phyloP scores from a whole-genome alignment of 2,113 vertebrate species.

The Polypterus bichir region DNA sequence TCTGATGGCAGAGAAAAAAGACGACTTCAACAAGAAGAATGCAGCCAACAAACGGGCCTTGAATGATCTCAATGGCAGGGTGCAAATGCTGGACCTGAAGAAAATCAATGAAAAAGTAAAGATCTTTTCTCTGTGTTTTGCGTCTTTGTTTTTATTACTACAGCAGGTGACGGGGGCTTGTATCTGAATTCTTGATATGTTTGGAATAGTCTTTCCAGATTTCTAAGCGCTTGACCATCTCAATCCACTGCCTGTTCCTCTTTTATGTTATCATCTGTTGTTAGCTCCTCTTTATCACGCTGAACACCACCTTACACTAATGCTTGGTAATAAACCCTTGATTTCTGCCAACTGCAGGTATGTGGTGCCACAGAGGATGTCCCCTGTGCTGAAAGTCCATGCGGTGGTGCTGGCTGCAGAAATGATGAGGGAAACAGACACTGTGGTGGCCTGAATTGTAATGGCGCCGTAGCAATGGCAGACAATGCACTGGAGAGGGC shows the following conservation, averaged over 20 bases:
- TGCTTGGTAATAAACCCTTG: too few relatives aligned
- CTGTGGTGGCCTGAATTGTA: conserved; percentile 83
- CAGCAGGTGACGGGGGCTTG: too few relatives aligned
- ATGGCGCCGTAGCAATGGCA: conserved; percentile 64
- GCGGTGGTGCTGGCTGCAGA: conserved; percentile 78
- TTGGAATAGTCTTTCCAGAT: too few relatives aligned
- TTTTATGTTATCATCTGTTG: not conserved
- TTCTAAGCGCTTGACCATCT: not conserved
- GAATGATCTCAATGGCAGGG: conserved; percentile 46
- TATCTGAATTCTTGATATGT: too few relatives aligned
- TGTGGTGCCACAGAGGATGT: conserved; percentile 63
- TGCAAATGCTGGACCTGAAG: conserved; percentile 55
- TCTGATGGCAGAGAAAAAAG: conserved; percentile 53
- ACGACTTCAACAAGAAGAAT: conserved; percentile 72
- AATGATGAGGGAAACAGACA: conserved; percentile 74
- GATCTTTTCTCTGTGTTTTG: too few relatives aligned
- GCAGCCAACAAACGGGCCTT: conserved; percentile 69
- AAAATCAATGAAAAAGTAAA: conserved; percentile 77
- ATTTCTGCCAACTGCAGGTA: conserved; percentile 47
- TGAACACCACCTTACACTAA: too few relatives aligned
- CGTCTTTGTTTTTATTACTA: too few relatives aligned
- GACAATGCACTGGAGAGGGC: conserved; percentile 69
- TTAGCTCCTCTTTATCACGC: not conserved
- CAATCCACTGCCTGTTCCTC: not conserved
- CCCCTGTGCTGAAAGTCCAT: conserved; percentile 74